phyloP scores from a whole-genome alignment of 2,797 vertebrate species.

The Diglossa cyanea region DNA sequence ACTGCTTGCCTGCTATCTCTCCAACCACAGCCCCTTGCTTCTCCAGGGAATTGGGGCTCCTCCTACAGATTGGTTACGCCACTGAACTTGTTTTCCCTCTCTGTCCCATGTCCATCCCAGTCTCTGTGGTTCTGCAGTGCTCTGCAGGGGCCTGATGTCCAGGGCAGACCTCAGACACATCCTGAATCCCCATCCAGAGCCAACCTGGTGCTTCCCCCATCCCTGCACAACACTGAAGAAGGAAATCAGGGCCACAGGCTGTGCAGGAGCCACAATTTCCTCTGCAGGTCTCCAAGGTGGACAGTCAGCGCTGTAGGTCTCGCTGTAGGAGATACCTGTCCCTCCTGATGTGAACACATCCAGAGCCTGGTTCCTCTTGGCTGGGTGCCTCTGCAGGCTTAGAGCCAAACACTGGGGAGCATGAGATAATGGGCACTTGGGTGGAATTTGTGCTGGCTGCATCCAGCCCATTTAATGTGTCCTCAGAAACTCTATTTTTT shows the following conservation, averaged over 20 bases:
- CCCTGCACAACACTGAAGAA: not conserved
- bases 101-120: not conserved
- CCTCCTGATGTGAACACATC: not conserved
- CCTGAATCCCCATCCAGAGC: not conserved
- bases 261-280: not conserved
- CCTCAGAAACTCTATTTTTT: not conserved
- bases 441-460: not conserved
- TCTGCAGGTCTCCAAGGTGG: not conserved
- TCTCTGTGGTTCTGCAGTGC: not conserved
- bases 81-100: not conserved
- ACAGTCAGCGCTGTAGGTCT: not conserved
- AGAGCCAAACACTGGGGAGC: not conserved
- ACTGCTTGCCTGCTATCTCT: not conserved
- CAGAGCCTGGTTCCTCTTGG: not conserved
- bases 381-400: not conserved
- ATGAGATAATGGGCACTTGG: not conserved
- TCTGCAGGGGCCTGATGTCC: not conserved
- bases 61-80: not conserved
- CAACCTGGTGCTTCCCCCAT: not conserved
- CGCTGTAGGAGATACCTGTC: not conserved
- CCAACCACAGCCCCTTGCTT: not conserved
- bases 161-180: not conserved
- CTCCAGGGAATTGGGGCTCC: not conserved
- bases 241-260: not conserved
- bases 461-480: not conserved